Base-by-base conservation (phyloP, 2,888 invertebrate species). In the Anaspis maculata region DNA sequence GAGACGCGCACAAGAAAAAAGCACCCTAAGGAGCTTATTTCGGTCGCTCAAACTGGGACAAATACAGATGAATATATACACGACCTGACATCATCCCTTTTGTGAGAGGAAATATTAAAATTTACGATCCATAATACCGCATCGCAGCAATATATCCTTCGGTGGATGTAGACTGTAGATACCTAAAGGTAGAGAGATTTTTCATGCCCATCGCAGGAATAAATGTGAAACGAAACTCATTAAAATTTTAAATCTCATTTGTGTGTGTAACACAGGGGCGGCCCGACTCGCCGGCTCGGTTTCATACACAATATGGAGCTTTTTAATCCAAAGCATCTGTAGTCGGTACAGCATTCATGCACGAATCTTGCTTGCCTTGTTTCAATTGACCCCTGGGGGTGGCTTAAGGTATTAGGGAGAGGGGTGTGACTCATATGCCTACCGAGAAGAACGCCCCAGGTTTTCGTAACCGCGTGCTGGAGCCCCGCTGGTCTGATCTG, bases 401-500 rank as follows among this genome's bases (percentile, higher is more conserved):
- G 49, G 51, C 48, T 52, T 46, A 51, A 51, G 52, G 51, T 52
- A 52, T 51, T 49, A 49, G 39, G 36, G 45, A 41, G 41, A 36
- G 36, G 45, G 40, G 44, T 34, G 41, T 48, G 48, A 48, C 34
- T 48, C 48, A 48, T 45, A 34, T 39, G 30, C 32, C 33, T n/a
- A n/a, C 25, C 33, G 30, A 30, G 31, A 37, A 40, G 34, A 36
- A 32, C 42, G 39, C 43, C 41, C 45, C 44, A 39, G 43, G 45
- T 45, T 35, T 39, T 27, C 33, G 27, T 34, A 32, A 31, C 41
- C 27, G 10, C 4, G 12, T 10, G 34, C 31, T 24, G 47, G 32
- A 37, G 30, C 44, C 51, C 51, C 40, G 45, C 49, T 48, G 52
- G 46, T 51, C 46, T 51, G 49, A 52, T 49, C 51, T 49, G 51